Evolutionary conservation across 2,888 invertebrate genomes (phyloP), one percentile per base, ranked within the genome.

Genomic region (Agriopis aurantiaria): DNA sequence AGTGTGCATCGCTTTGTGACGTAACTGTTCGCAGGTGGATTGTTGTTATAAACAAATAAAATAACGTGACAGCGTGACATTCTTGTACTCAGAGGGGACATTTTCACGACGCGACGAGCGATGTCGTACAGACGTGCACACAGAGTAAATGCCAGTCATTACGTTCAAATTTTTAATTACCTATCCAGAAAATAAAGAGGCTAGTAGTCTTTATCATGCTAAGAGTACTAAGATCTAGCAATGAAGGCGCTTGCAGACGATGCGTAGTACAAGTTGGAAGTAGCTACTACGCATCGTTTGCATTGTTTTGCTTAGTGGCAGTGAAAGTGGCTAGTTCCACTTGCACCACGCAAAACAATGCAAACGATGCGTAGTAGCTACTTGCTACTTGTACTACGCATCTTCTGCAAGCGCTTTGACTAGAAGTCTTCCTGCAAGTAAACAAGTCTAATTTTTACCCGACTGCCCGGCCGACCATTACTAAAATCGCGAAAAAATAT

Each of bases 1-100:
- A 49, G 58, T 53, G 51, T 59, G 67, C 67, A 69, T 65, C n/a
- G 56, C 61, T 65, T 69, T 66, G 68, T 67, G 53, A 69, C 61
- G 63, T 33, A 46, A 69, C 43, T 23, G 17, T 7, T 33, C 57
- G 62, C 61, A 65, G 55, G 46, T 53, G 45, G 52, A 62, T 33
- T 51, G 48, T 52, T 48, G n/a, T 48, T 23, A 41, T 43, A 45
- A 60, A 51, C 33, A 63, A 68, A 62, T 57, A 58, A 64, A 58
- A 64, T 45, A 52, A 69, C 64, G 64, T 59, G 64, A 64, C 60
- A 53, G 45, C 48, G 46, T 56, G 60, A 69, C 64, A 68, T 59
- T 59, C 53, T 48, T 46, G 48, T 63, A 48, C 41, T 43, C 59
- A 17, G 33, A 48, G 65, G 57, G 61, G 69, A 65, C 56, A 46